Evolutionary conservation across 2,888 invertebrate genomes (phyloP), one percentile per base, ranked within the genome.

Genomic region (Thecophora atra): DNA sequence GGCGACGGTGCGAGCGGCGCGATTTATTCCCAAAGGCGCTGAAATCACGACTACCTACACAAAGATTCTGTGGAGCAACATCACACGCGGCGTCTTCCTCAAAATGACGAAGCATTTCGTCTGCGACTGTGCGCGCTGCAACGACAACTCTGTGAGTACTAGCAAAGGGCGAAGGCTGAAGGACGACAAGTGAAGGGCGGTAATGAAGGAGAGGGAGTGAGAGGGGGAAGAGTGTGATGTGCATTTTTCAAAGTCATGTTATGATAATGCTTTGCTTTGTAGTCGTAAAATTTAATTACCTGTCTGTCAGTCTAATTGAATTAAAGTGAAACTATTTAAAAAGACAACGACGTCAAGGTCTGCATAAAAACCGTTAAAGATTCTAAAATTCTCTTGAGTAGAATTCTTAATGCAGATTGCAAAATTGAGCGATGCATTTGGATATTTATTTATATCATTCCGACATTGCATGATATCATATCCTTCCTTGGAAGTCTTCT

Each of bases 11-110:
- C 88, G 91, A 76, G 91, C 93, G 2, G 90, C 85, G 0, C 80
- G 83, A 71, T 80, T 78, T 62, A 92, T 94, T 75, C 87, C 88
- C 68, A 91, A 91, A 86, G 93, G 91, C n/a, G 90, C 90, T 44
- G 87, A 90, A 76, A 90, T 93, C 64, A 91, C 90, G 51, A 90
- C 91, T 0, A 91, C 92, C 0, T 93, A 93, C 80, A 91, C 93
- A 0, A 91, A 93, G 84, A 88, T 90, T 30, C 86, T 94, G 24
- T 91, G 91, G 89, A 91, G 92, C 24, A 93, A 93, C 26, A 87
- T 91, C 67, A 90, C 91, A 72, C 88, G 94, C 70, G 86, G 91
- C 81, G 88, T 89, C 78, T 90, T 91, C 84, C 86, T 94, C 8
- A 89, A 88, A 79, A 87, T 87, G 76, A 88, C 88, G n/a, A 93